A percentile compares a stretch with the other conserved stretches of the same genome.
These are phyloP conservation scores for Melipona quadrifasciata DNA, from an alignment of 1,140 invertebrate genomes.

Conservation along the genomic window DNA sequence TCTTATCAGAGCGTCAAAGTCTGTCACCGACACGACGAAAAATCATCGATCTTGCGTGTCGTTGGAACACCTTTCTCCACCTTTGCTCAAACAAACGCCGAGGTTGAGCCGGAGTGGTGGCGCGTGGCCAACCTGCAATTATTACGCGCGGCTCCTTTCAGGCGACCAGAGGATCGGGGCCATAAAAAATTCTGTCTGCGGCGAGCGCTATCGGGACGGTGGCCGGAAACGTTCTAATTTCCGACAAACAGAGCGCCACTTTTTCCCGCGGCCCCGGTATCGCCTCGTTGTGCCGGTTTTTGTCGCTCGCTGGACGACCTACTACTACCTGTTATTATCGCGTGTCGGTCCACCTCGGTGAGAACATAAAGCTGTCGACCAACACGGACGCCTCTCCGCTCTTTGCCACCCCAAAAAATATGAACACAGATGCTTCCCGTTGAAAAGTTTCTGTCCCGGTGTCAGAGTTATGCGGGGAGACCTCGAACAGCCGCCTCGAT, in stretches of 20 bases:
- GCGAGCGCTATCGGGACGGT: conserved; percentile 22
- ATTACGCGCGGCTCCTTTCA: conserved; percentile 44
- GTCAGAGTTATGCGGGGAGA: background rate
- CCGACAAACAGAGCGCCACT: conserved; percentile 63
- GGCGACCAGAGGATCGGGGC: background rate
- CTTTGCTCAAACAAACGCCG: background rate
- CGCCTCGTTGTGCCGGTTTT: conserved; percentile 46
- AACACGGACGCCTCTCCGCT: background rate
- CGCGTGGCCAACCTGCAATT: conserved; percentile 47
- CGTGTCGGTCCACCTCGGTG: conserved; percentile 58
- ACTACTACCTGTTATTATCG: conserved; percentile 70
- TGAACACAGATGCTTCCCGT: background rate
- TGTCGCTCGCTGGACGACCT: conserved; percentile 36
- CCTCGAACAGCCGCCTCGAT: background rate
- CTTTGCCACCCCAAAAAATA: background rate
- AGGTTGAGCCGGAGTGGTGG: background rate
- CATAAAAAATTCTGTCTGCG: conserved; percentile 48
- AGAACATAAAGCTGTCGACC: conserved; percentile 67
- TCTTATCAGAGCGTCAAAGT: background rate
- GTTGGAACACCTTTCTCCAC: background rate
- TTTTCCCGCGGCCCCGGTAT: conserved; percentile 26
- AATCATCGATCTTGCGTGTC: background rate
- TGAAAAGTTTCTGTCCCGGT: background rate
- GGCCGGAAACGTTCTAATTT: conserved; percentile 67
- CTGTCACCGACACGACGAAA: background rate